Conservation (phyloP, 2,113 vertebrate species). For the Edolisoma coerulescens region DNA sequence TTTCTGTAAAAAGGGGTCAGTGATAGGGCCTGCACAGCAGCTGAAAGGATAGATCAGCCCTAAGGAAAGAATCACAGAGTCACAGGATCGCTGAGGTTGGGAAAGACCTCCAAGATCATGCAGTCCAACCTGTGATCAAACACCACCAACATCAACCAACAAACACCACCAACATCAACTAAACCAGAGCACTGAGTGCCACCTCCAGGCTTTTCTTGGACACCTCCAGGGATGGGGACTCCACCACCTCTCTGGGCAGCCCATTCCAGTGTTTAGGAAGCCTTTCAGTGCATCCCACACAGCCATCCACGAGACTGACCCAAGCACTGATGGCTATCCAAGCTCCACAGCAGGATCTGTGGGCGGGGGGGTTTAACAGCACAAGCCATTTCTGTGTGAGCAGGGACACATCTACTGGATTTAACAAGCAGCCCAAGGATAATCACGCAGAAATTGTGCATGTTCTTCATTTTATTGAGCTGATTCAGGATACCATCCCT, state of each 20-base stretch:
- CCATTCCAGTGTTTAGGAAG: not conserved
- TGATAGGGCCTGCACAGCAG: not conserved
- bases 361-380: not conserved
- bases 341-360: not conserved
- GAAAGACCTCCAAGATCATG: no score
- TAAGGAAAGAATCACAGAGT: not conserved
- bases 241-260: not conserved
- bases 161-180: no score
- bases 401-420: not conserved
- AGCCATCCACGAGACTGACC: not conserved
- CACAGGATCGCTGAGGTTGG: not conserved
- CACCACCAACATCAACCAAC: no score
- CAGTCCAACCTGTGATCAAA: not conserved
- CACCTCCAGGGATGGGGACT: no score
- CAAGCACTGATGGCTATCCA: not conserved
- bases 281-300: not conserved
- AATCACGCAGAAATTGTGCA: not conserved
- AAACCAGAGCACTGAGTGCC: not conserved
- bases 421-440: not conserved
- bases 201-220: fast-evolving
- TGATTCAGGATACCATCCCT: conserved; percentile 3
- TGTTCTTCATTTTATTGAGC: not conserved
- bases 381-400: not conserved
- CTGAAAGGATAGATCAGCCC: not conserved
- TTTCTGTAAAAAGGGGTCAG: not conserved